These are phyloP conservation scores for Menura novaehollandiae DNA, from an alignment of 2,113 vertebrate species.

Conservation along the genomic window DNA sequence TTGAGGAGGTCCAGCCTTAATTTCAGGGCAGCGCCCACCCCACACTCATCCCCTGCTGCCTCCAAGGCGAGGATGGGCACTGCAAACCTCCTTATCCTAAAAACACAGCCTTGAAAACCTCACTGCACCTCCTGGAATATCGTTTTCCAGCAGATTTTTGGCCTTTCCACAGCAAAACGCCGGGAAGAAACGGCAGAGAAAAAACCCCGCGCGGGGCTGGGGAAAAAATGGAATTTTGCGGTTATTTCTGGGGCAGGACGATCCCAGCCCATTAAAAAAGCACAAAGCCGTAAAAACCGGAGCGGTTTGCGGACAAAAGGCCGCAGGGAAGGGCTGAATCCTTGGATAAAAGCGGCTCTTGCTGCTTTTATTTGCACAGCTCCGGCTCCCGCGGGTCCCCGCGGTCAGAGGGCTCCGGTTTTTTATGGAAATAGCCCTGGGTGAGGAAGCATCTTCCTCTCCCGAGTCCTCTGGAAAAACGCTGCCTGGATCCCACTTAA, in stretches of 20 bases:
- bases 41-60: background rate
- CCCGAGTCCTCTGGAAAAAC: background rate
- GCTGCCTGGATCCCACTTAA: background rate
- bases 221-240: background rate
- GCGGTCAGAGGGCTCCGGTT: background rate
- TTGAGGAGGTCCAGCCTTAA: background rate
- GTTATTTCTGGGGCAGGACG: background rate
- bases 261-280: background rate
- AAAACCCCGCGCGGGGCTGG: background rate
- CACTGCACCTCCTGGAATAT: background rate
- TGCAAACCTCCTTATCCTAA: background rate
- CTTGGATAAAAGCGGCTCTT: background rate
- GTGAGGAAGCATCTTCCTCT: background rate
- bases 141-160: background rate
- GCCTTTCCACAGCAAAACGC: background rate
- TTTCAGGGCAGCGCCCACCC: background rate
- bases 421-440: background rate
- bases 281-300: background rate
- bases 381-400: rapidly evolving
- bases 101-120: rapidly evolving
- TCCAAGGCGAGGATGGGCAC: background rate
- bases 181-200: background rate
- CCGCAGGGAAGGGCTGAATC: background rate
- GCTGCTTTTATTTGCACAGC: background rate
- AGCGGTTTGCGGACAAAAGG: background rate